Conservation (phyloP, 2,797 vertebrate species). For the Decapterus maruadsi region DNA sequence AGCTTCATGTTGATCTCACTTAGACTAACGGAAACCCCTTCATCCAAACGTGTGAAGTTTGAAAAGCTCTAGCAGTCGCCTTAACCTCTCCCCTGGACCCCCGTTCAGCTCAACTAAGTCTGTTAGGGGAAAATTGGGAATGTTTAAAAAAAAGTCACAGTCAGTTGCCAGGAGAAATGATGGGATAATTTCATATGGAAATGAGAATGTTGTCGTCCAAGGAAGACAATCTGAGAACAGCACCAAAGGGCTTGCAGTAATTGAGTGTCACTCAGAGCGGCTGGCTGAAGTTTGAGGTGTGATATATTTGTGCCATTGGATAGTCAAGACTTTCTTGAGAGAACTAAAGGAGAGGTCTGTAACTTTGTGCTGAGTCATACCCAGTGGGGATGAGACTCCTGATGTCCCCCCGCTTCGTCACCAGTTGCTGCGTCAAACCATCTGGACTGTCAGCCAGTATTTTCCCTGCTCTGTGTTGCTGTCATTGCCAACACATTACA, state of each 20-base stretch:
- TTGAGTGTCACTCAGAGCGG: constrained; percentile 62
- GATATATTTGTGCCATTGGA: constrained; percentile 20
- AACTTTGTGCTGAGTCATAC: constrained; percentile 46
- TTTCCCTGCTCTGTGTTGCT: constrained; percentile 18
- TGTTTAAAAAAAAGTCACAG: constrained; percentile 29
- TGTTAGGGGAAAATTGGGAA: constrained; percentile 54
- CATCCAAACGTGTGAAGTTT: constrained; percentile 57
- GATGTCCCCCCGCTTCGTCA: constrained; percentile 18
- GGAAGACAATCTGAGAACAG: constrained; percentile 38
- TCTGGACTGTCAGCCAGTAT: constrained; percentile 6
- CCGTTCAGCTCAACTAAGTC: constrained; percentile 52
- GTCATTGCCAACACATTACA: constrained; percentile 3
- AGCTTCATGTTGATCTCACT: constrained; percentile 62
- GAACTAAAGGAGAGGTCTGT: constrained; percentile 13
- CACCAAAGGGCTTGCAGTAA: constrained; percentile 55
- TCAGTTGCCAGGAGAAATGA: constrained; percentile 60
- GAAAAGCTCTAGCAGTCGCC: constrained; percentile 51
- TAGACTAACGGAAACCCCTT: constrained; percentile 41
- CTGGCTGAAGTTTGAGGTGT: constrained; percentile 18
- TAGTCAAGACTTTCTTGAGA: constrained; percentile 15
- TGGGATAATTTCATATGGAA: constrained; percentile 64
- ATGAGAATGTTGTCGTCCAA: constrained; percentile 49
- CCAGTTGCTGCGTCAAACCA: constrained; percentile 24
- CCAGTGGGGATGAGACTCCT: constrained; percentile 28
- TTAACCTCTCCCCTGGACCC: constrained; percentile 56